Base-by-base conservation (phyloP, 2,888 invertebrate species). In the Doris montereyensis region DNA sequence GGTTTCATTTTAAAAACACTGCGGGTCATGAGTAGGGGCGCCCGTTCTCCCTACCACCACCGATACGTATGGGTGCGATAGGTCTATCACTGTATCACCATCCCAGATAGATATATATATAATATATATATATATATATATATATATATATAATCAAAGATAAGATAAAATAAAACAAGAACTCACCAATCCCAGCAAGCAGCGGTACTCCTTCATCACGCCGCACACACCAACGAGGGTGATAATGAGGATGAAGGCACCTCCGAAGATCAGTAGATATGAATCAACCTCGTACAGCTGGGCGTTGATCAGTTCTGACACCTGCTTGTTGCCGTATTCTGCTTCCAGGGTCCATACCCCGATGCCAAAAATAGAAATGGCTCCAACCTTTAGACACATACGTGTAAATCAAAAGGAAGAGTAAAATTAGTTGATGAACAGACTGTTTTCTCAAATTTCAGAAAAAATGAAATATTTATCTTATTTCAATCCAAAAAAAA, bases 281-380 rank as follows among this genome's bases (percentile, higher is more conserved):
- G 88, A 87, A 79, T 88, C 88, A 4, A 87, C 85, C 32, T 83
- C 83, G 76, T 87, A 88, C 77, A 88, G 82, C 8, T 83, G 82
- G 1, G 83, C 86, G 28, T 84, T 85, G 34, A 88, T 84, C 32
- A 88, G 83, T 26, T 81, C 83, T 1, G 87, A 87, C 67, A 88
- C 72, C 67, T 85, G 84, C 41, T 83, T 86, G 80, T 86, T 87
- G 4, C 88, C 88, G 82, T 88, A 88, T 70, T 87, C 86, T 8
- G 85, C 85, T 76, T 86, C 86, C 75, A 85, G 84, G 2, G 88
- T 87, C 85, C 85, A 87, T 60, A 88, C 86, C 0, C 88, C 88
- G n/a, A 88, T 86, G 24, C 83, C 84, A 73, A 88, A 78, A 21
- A 86, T 85, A 28, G 84, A 83, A 60, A 86, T 68, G 5, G 85